These are phyloP conservation scores for Peromyscus melanophrys DNA, from an alignment of 2,797 vertebrate genomes.

Conservation along the genomic window DNA sequence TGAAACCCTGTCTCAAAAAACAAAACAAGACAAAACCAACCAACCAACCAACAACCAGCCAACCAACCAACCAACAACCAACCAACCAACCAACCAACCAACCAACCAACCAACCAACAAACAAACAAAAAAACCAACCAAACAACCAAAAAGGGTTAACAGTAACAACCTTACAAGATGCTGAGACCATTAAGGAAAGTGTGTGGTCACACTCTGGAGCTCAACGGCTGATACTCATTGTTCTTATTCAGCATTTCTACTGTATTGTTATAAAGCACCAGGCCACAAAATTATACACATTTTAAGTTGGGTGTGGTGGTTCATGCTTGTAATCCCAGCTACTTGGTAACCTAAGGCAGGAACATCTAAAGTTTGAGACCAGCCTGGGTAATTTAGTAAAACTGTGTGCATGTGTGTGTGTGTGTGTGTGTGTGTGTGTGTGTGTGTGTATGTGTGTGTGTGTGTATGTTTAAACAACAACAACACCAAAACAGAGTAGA, in stretches of 20 bases:
- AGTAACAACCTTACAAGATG: background rate
- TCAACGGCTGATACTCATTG: rapidly evolving
- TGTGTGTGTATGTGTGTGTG: no score
- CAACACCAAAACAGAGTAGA: background rate
- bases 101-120: background rate
- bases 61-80: no score
- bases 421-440: background rate
- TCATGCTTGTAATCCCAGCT: background rate
- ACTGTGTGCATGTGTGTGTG: background rate
- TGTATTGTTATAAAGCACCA: background rate
- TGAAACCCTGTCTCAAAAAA: background rate
- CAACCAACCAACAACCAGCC: no score
- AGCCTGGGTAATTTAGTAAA: background rate
- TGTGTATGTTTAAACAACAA: background rate
- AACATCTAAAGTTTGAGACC: background rate
- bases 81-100: background rate
- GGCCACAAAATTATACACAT: background rate
- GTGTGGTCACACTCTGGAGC: background rate
- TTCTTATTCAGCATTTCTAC: background rate
- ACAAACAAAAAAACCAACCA: background rate
- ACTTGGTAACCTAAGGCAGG: background rate
- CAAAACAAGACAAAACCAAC: background rate
- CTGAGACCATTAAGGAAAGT: background rate
- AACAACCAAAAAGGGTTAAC: background rate
- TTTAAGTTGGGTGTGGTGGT: background rate